phyloP scores from a whole-genome alignment of 2,797 vertebrate species.

The Gymnoscopelus microlampas region DNA sequence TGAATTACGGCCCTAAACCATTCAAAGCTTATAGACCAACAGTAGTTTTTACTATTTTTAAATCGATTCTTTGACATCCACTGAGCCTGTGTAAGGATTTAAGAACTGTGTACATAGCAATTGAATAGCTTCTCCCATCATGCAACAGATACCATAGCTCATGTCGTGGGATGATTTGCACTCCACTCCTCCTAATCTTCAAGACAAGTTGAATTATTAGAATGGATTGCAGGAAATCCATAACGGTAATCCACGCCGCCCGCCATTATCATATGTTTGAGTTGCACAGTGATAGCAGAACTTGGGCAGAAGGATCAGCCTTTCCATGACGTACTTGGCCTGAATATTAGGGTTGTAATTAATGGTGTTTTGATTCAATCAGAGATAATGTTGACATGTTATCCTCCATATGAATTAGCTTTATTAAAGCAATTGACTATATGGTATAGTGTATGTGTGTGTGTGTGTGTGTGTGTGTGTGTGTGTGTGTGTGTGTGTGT shows the following conservation, averaged over 20 bases:
- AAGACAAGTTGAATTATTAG: slow-evolving; percentile 32
- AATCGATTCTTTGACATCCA: slow-evolving; percentile 6
- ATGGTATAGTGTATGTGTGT: slow-evolving; percentile 11
- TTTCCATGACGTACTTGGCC: slow-evolving; percentile 30
- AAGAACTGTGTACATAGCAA: not conserved
- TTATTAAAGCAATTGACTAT: slow-evolving; percentile 51
- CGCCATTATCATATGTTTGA: slow-evolving; percentile 20
- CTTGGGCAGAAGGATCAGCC: slow-evolving; percentile 17
- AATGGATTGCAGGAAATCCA: slow-evolving; percentile 24
- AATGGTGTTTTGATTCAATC: slow-evolving; percentile 40
- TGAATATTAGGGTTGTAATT: slow-evolving; percentile 12
- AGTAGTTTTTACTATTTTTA: not conserved
- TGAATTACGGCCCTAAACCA: too few relatives aligned
- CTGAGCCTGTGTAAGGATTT: slow-evolving; percentile 6
- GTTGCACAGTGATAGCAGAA: slow-evolving; percentile 15
- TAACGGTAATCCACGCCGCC: slow-evolving; percentile 6
- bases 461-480: too few relatives aligned
- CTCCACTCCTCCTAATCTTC: slow-evolving; percentile 19
- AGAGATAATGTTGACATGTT: slow-evolving; percentile 35
- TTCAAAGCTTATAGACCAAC: not conserved
- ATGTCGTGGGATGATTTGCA: slow-evolving; percentile 14
- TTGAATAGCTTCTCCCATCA: too few relatives aligned
- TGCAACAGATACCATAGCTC: not conserved
- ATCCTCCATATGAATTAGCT: slow-evolving; percentile 41
- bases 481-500: not conserved